These are phyloP conservation scores for Epizoanthus stellaris DNA, from an alignment of 92 coral and sea anemone genomes.

Conservation along the genomic window DNA sequence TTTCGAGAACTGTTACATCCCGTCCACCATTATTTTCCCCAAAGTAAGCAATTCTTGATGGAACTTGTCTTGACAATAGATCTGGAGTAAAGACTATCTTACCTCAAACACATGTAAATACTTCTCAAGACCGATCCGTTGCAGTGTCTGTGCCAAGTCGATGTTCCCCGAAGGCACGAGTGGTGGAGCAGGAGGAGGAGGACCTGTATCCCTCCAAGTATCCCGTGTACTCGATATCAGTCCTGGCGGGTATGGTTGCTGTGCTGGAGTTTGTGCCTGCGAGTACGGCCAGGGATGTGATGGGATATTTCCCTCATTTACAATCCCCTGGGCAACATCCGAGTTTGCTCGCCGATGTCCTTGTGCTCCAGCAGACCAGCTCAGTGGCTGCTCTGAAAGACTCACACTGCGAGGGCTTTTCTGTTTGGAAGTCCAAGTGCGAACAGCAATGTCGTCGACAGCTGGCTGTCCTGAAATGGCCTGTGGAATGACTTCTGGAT, in stretches of 20 bases:
- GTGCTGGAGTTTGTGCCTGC: constrained; percentile 61
- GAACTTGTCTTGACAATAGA: too few species aligned
- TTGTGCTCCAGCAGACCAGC: constrained; percentile 73
- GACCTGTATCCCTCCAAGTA: constrained; percentile 80
- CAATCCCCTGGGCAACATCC: constrained; percentile 68
- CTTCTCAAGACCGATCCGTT: constrained; percentile 82
- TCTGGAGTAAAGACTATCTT: neutral
- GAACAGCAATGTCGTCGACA: constrained; percentile 90
- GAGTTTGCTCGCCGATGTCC: constrained; percentile 80
- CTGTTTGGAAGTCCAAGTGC: constrained; percentile 87
- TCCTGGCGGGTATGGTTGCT: constrained; percentile 74
- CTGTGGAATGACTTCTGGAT: constrained; percentile 76
- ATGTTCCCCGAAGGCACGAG: constrained; percentile 44
- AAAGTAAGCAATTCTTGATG: too few species aligned
- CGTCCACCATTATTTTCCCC: too few species aligned
- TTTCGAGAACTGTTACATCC: too few species aligned
- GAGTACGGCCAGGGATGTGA: constrained; percentile 78
- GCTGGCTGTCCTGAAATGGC: constrained; percentile 83
- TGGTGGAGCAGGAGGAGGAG: neutral
- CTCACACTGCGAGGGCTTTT: constrained; percentile 90
- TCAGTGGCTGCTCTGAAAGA: constrained; percentile 77
- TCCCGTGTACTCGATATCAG: constrained; percentile 59
- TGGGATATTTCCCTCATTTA: constrained; percentile 63
- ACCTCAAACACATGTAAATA: constrained; percentile 92
- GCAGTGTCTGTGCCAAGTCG: constrained; percentile 76